Conservation (phyloP, 2,797 vertebrate genomes). For the Gymnopithys bicolor region DNA sequence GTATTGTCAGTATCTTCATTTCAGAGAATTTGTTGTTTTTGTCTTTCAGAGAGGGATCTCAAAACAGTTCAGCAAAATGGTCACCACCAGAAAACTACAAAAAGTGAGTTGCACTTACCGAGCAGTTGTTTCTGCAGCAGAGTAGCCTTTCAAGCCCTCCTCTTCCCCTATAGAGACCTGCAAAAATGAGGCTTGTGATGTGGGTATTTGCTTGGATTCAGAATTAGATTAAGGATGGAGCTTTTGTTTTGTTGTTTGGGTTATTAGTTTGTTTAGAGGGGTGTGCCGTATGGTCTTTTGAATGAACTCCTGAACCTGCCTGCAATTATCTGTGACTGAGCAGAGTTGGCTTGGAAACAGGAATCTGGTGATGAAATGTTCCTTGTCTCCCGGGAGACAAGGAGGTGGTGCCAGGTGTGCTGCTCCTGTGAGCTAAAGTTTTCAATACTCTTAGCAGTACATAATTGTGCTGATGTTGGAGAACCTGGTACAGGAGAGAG, state of each 20-base stretch:
- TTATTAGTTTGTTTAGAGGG: neutral
- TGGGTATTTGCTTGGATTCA: neutral
- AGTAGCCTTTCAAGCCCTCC: neutral
- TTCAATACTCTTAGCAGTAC: neutral
- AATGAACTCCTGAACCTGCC: neutral
- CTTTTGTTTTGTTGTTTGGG: neutral
- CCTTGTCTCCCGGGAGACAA: neutral
- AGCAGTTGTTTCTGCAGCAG: neutral
- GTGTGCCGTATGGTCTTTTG: neutral
- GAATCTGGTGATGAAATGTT: neutral
- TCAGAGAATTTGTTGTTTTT: neutral
- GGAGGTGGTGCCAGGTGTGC: neutral
- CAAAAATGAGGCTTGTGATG: neutral
- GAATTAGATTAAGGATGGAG: neutral
- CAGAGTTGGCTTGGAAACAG: neutral
- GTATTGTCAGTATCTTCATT: neutral
- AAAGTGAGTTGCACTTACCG: conserved; percentile 83
- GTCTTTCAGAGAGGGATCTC: conserved; percentile 78
- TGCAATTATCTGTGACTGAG: neutral
- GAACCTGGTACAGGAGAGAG: neutral
- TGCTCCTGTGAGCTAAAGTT: neutral
- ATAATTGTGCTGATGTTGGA: neutral
- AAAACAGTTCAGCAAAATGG: conserved; percentile 85
- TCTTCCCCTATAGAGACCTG: neutral
- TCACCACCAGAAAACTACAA: conserved; percentile 99